phyloP scores from a whole-genome alignment of 2,797 vertebrate genomes.

The Rousettus madagascariensis region DNA sequence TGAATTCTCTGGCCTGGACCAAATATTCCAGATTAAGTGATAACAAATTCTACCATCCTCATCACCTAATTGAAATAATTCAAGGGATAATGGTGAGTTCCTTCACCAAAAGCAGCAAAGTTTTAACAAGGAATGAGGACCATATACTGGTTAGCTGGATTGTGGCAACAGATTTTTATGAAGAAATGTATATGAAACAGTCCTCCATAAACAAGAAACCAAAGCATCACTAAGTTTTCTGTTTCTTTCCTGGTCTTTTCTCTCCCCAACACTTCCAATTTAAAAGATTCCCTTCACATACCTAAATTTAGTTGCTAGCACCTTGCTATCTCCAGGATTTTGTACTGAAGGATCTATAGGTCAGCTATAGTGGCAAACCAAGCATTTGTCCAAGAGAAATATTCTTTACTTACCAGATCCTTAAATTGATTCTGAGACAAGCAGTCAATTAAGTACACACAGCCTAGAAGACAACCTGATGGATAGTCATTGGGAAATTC shows the following conservation, averaged over 20 bases:
- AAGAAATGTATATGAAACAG: not conserved
- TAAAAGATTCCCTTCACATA: not conserved
- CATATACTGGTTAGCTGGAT: not conserved
- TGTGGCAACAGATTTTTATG: not conserved
- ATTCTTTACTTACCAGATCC: conserved; percentile 90
- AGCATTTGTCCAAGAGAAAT: not conserved
- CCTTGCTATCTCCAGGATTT: not conserved
- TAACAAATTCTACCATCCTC: not conserved
- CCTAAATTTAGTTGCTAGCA: conserved; percentile 9
- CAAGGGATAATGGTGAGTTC: not conserved
- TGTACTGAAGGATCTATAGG: not conserved
- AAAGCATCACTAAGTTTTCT: not conserved
- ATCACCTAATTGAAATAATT: not conserved
- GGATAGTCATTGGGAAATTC: conserved; percentile 92
- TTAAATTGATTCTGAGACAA: conserved; percentile 94
- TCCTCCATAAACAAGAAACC: not conserved
- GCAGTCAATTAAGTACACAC: conserved; percentile 93
- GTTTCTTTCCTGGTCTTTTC: not conserved
- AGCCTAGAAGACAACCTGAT: conserved; percentile 94
- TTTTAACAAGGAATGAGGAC: not conserved
- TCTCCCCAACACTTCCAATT: not conserved
- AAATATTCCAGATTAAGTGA: not conserved
- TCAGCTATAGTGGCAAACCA: not conserved
- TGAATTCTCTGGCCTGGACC: not conserved
- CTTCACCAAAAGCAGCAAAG: conserved; percentile 7